Percentiles rank a stretch among this genome's conserved stretches.
phyloP scores from a whole-genome alignment of 2,113 vertebrate genomes.

The Pionites leucogaster region DNA sequence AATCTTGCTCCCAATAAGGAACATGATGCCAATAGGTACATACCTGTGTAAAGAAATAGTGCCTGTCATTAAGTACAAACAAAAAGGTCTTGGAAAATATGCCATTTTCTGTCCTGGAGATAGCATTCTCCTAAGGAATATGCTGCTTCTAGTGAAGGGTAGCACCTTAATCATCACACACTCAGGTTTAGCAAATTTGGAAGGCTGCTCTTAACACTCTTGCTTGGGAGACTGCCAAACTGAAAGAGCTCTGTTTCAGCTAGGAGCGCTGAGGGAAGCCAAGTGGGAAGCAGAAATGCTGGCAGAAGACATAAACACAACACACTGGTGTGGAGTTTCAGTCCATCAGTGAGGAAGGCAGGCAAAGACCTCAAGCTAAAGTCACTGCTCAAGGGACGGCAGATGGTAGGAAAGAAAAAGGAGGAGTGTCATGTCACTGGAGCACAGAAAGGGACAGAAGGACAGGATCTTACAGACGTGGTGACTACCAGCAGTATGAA shows the following conservation, averaged over 20 bases:
- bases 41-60: slow-evolving; percentile 81
- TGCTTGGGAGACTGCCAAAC: background rate
- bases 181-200: background rate
- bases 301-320: background rate
- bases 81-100: background rate
- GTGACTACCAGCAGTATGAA: background rate
- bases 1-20: slow-evolving; percentile 97
- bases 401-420: background rate
- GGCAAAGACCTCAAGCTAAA: background rate
- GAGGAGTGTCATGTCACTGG: background rate
- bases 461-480: background rate
- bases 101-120: background rate
- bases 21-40: slow-evolving; percentile 94
- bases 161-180: background rate
- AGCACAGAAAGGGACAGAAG: background rate
- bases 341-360: background rate
- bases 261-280: background rate
- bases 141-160: background rate
- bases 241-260: background rate
- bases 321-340: background rate
- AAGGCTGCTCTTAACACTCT: background rate
- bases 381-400: background rate
- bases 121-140: background rate
- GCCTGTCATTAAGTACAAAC: background rate
- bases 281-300: background rate